A percentile compares a stretch with the other conserved stretches of the same genome.
Evolutionary conservation across 2,888 invertebrate species (phyloP).

Genomic region (Ochropleura leucogaster): DNA sequence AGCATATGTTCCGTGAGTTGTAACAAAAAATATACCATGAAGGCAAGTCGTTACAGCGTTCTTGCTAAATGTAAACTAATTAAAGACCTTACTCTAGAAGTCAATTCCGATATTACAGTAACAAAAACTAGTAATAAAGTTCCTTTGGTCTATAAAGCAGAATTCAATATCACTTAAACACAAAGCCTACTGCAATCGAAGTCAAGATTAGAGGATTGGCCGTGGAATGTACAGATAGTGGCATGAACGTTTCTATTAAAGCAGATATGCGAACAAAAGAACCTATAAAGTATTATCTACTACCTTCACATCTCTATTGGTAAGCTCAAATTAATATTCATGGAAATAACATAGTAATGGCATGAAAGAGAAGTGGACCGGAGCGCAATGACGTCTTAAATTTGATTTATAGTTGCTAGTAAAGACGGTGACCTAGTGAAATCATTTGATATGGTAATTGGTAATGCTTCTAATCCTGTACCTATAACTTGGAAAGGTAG

Average conservation of each 20-base stretch:
- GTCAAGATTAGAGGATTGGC: constrained; percentile 40
- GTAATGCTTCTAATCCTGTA: constrained; percentile 51
- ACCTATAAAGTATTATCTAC: constrained; percentile 44
- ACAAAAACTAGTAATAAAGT: constrained; percentile 19
- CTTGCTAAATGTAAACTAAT: constrained; percentile 42
- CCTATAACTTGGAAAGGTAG: constrained; percentile 34
- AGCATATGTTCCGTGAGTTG: constrained; percentile 30
- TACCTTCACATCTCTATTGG: constrained; percentile 52
- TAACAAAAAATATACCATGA: constrained; percentile 38
- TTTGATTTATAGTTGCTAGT: constrained; percentile 61
- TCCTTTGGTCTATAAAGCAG: not conserved
- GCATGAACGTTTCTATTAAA: constrained; percentile 46
- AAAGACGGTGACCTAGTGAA: constrained; percentile 55
- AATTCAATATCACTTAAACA: constrained; percentile 28
- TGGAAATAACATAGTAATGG: constrained; percentile 59
- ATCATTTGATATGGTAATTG: constrained; percentile 61
- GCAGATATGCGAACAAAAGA: constrained; percentile 42
- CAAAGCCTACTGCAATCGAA: constrained; percentile 45
- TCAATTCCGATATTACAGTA: constrained; percentile 11
- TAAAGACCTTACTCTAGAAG: constrained; percentile 1
- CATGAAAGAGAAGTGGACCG: constrained; percentile 55
- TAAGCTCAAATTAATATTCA: constrained; percentile 60
- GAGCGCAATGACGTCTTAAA: constrained; percentile 52
- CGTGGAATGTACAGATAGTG: constrained; percentile 24
- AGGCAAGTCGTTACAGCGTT: constrained; percentile 30